Evolutionary conservation across 2,888 invertebrate genomes (phyloP).

Genomic region (Subacronicta megacephala): DNA sequence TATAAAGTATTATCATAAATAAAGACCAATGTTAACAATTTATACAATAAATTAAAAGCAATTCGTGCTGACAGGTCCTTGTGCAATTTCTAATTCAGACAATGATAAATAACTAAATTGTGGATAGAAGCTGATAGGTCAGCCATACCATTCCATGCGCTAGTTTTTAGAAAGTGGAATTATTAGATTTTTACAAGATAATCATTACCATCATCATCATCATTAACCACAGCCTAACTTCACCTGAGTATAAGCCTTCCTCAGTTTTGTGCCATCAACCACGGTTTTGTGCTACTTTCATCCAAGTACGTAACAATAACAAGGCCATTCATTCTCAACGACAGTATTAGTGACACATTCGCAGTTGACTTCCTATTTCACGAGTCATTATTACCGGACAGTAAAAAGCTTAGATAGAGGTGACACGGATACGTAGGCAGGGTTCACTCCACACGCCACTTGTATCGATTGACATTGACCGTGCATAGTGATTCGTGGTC

Average conservation of each 20-base stretch:
- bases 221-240: too few relatives aligned
- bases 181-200: constrained; percentile 24
- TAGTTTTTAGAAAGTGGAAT: constrained; percentile 49
- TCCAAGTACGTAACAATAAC: too few relatives aligned
- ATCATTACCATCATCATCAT: too few relatives aligned
- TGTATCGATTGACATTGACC: constrained; percentile 74
- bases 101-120: constrained; percentile 9
- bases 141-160: too few relatives aligned
- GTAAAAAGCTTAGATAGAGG: constrained; percentile 27
- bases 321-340: constrained; percentile 18
- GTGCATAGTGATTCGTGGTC: constrained; percentile 67
- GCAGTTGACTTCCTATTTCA: constrained; percentile 4
- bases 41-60: constrained; percentile 46
- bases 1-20: constrained; percentile 55
- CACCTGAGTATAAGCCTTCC: too few relatives aligned
- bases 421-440: constrained; percentile 49
- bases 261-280: too few relatives aligned
- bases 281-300: too few relatives aligned
- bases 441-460: constrained; percentile 51
- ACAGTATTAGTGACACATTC: constrained; percentile 17
- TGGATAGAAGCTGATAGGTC: constrained; percentile 18
- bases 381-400: constrained; percentile 14
- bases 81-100: constrained; percentile 27
- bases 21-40: constrained; percentile 63
- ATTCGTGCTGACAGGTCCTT: constrained; percentile 35